A percentile compares a stretch with the other conserved stretches of the same genome.
These are phyloP conservation scores for Chloroclystis v-ata DNA, from an alignment of 2,888 invertebrate species.

Conservation along the genomic window DNA sequence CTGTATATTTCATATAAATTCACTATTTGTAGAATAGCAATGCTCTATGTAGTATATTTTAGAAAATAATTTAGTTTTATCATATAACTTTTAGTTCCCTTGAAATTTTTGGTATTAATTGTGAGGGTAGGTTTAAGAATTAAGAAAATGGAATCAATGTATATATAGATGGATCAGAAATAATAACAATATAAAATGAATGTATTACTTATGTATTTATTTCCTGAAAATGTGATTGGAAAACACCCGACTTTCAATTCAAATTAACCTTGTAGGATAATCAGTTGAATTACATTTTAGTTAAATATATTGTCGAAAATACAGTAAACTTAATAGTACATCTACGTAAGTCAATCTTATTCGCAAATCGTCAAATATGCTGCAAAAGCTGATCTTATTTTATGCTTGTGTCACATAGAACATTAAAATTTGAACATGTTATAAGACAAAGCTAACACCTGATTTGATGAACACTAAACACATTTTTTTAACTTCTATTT, in stretches of 20 bases:
- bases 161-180: constrained; percentile 39
- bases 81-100: neutral
- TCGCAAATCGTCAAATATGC: too few relatives aligned
- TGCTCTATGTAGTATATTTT: neutral
- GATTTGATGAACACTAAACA: neutral
- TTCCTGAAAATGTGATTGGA: constrained; percentile 46
- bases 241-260: too few relatives aligned
- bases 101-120: constrained; percentile 13
- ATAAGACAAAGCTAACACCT: neutral
- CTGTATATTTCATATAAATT: too few relatives aligned
- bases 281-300: too few relatives aligned
- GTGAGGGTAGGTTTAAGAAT: neutral
- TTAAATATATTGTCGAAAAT: too few relatives aligned
- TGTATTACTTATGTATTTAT: constrained; percentile 42
- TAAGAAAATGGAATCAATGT: constrained; percentile 10
- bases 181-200: constrained; percentile 39
- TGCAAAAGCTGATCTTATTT: constrained; percentile 2
- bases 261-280: too few relatives aligned
- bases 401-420: constrained; percentile 9
- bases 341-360: too few relatives aligned
- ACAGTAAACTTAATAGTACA: too few relatives aligned
- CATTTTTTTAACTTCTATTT: neutral
- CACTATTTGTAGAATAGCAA: neutral
- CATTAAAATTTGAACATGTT: neutral
- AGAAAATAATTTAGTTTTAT: constrained; percentile 7